Base-by-base conservation (phyloP, 1,140 invertebrate species). In the Drosophila leontia region DNA sequence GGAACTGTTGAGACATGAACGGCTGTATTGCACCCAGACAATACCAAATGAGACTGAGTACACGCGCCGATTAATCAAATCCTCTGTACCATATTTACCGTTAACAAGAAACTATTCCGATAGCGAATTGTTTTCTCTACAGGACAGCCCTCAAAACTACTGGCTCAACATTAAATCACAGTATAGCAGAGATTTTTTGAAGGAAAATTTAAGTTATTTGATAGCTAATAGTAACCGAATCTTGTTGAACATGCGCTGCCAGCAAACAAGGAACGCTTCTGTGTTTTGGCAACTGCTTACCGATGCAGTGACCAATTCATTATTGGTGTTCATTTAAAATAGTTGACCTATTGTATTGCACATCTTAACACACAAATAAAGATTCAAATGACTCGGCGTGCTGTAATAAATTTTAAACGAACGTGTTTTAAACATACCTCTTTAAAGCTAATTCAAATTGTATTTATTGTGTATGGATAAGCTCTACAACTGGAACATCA, bases 141-240 rank as follows among this genome's bases (percentile, higher is more conserved):
- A 62, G 23, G 79, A 86, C 34, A 56, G 37, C 42, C 41, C 75
- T 7, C 64, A 77, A n/a, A 65, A 81, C 57, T 88, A 85, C 55
- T 92, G 88, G 85, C 74, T 91, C 15, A 75, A 78, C 23, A 72
- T 88, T 12, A 91, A 92, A 29, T 82, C 82, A 12, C 78, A 88
- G 53, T 85, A 82, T 29, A 81, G 75, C n/a, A 34, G 7, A 26
- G 32, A 34, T 9, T 0, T 7, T 2, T 23, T 55, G 8, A 37
- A n/a, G n/a, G 67, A 45, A 26, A 47, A 62, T 41, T 32, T 44
- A 37, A 58, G 64, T 32, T 11, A n/a, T 23, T 67, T 58, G 17
- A 19, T 29, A 35, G 42, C 55, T 50, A 50, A 58, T 41, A 50
- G 42, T 44, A 50, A 71, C 15, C 39, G 47, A 8, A 44, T 57